phyloP scores from a whole-genome alignment of 1,140 invertebrate genomes.

The Zophobas atratus region DNA sequence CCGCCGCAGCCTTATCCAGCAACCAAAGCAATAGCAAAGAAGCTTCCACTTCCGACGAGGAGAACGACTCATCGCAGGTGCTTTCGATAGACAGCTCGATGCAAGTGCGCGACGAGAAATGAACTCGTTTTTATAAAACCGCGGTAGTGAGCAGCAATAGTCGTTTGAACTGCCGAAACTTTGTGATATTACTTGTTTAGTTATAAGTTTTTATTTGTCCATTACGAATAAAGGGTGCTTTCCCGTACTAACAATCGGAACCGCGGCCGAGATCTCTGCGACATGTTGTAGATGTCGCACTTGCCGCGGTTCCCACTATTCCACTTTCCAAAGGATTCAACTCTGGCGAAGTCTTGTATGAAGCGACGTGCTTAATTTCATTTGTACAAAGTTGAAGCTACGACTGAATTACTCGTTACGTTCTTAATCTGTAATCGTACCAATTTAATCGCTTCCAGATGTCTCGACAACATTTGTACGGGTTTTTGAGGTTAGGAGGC shows the following conservation, averaged over 20 bases:
- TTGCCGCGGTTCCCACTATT: not conserved
- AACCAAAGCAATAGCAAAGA: slow-evolving; percentile 28
- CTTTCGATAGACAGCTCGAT: slow-evolving; percentile 44
- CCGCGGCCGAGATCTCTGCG: not conserved
- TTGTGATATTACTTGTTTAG: slow-evolving; percentile 21
- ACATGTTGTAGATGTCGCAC: not conserved
- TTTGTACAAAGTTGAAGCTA: not conserved
- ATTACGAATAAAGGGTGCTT: slow-evolving; percentile 21
- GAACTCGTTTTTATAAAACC: not conserved
- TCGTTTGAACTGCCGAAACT: slow-evolving; percentile 23
- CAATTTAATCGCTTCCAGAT: not conserved
- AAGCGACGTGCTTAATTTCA: slow-evolving; percentile 5
- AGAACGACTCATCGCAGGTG: slow-evolving; percentile 44
- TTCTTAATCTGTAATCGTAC: too few species aligned
- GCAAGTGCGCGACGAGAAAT: slow-evolving; percentile 37
- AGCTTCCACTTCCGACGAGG: slow-evolving; percentile 41
- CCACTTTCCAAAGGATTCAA: slow-evolving; percentile 2
- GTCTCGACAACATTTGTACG: too few species aligned
- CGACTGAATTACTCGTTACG: too few species aligned
- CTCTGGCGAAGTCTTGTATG: not conserved
- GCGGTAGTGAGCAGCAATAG: slow-evolving; percentile 28
- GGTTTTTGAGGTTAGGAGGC: too few species aligned
- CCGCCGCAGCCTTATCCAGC: slow-evolving; percentile 48
- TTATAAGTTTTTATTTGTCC: slow-evolving; percentile 34
- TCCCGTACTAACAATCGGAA: not conserved